Percentiles rank a stretch among this genome's conserved stretches.
phyloP scores from a whole-genome alignment of 2,797 vertebrate genomes.

The Pachyuromys duprasi region DNA sequence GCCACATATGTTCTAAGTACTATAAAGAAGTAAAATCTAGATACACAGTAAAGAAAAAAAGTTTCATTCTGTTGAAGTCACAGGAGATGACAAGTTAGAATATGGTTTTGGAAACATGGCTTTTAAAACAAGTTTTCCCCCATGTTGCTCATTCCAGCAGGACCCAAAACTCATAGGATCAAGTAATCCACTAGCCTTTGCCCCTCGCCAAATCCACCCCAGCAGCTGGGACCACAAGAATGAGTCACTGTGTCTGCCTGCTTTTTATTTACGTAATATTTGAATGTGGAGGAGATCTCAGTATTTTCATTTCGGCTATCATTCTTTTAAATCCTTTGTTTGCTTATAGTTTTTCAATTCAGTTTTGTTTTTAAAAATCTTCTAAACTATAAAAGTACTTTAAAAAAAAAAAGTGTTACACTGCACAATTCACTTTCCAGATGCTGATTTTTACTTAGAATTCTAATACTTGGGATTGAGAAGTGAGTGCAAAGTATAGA shows the following conservation, averaged over 20 bases:
- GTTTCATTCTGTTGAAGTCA: constrained; percentile 43
- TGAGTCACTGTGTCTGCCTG: not conserved
- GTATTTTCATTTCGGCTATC: constrained; percentile 8
- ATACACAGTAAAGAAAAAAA: not conserved
- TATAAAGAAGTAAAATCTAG: constrained; percentile 3
- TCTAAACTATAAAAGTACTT: constrained; percentile 13
- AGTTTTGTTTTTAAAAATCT: constrained; percentile 2
- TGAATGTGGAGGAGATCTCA: not conserved
- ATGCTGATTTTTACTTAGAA: constrained; percentile 40
- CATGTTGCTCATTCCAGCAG: not conserved
- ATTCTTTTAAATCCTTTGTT: not conserved
- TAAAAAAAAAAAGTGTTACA: not conserved
- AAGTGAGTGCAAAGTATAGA: constrained; percentile 42
- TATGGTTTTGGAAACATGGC: not conserved
- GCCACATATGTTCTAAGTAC: not conserved
- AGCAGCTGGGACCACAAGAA: not conserved
- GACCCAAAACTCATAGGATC: not conserved
- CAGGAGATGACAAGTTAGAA: constrained; percentile 24
- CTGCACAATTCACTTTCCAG: constrained; percentile 13
- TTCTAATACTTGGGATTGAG: constrained; percentile 12
- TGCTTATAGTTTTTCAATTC: not conserved
- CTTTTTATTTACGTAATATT: constrained; percentile 33
- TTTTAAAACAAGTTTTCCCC: not conserved
- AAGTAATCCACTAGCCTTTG: not conserved
- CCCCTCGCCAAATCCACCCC: fast-evolving